Evolutionary conservation across 2,888 invertebrate species (phyloP), one percentile per base, ranked within the genome.

Genomic region (Folsomia candida): DNA sequence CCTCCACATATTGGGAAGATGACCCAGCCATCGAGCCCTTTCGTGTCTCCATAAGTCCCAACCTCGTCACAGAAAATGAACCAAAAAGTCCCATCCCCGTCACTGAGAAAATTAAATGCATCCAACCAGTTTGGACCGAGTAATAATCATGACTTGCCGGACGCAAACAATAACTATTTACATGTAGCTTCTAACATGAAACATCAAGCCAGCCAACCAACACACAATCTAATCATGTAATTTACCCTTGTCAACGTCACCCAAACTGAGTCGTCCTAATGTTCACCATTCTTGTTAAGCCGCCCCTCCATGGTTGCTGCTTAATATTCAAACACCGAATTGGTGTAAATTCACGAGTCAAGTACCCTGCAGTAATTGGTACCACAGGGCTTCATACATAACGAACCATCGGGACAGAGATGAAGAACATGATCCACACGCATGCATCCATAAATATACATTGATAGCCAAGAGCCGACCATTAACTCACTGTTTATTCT

Each of bases 1-100:
- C 84, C 51, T 81, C 82, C 51, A 82, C 82, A 59, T 83, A 83
- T 76, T 84, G 83, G 79, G 76, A 74, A 37, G 84, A 84, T 29
- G 82, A 81, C 66, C 82, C 82, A 20, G 76, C 76, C 4, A 76
- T 77, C 9, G 79, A 79, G 64, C 76, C 76, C 2, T 79, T 79
- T 65, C 75, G 79, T 18, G 72, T 76, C 22, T 69, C 68, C 25
- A 59, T 75, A 11, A 70, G 68, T 51, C 54, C 51, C 27, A 67
- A 64, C 20, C 14, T 68, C 18, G 26, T 69, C 47, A 62, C 62
- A n/a, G 70, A 70, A 20, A 73, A 69, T 58, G 73, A 72, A 54
- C 73, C 75, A 14, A 74, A 75, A 65, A 76, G 75, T 61, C 78
- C 76, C 24, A 80, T 81, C 58, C 81, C 81, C 9, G 76, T 79